Base-by-base conservation (phyloP, 2,888 invertebrate species). In the Epirrhoe tristata region DNA sequence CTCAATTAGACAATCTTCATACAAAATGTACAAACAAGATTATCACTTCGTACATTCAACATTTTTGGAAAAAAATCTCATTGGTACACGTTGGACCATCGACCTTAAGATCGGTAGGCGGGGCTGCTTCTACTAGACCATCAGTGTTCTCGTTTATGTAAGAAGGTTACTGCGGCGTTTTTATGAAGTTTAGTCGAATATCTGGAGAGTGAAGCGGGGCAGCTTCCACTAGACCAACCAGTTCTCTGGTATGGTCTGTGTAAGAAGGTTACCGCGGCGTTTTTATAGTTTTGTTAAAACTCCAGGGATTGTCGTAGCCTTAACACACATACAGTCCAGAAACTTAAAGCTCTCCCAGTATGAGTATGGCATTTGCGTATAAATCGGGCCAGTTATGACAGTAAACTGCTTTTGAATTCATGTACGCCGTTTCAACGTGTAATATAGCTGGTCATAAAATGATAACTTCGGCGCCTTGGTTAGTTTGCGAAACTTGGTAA, bases 401-500 rank as follows among this genome's bases (percentile, higher is more conserved):
- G 62, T 67, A 68, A 73, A 75, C 77, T 75, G 74, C 71, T 75
- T 73, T 75, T 74, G 75, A 77, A 81, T 79, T 79, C 80, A 77
- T 81, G 74, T 77, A 71, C 73, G 58, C 74, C 77, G 76, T 79
- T 79, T 76, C 72, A 70, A 67, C 65, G 73, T 52, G 24, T 59
- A 52, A 61, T 78, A 79, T 84, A 82, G 85, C 77, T 77, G 72
- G 79, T 78, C 74, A 78, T 85, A 81, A 87, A 86, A 80, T 81
- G 75, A 84, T 86, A 87, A 81, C 75, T 86, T 84, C 71, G 80
- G 72, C 78, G 75, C 78, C 78, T 72, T 58, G 61, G 63, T 69
- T 67, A 61, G 52, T 53, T 59, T 66, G 59, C 48, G 63, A 63
- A 66, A 69, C 66, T 69, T 63, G 36, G 59, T 69, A 64, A 68